Percentiles rank a stretch among this genome's conserved stretches.
Evolutionary conservation across 2,113 vertebrate species (phyloP).

Genomic region (Oncorhynchus nerka): DNA sequence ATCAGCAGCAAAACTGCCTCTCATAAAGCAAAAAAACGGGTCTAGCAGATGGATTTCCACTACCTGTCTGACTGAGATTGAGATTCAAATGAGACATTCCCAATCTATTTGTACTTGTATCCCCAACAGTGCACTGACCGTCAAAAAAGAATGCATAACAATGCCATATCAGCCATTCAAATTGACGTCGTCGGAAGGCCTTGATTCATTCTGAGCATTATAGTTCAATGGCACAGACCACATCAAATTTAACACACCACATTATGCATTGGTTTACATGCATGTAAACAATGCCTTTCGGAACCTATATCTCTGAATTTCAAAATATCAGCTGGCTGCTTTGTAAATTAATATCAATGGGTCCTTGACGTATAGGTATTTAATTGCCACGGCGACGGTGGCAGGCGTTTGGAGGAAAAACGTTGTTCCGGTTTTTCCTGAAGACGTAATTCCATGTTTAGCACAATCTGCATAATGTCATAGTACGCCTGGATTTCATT

Average conservation of each 20-base stretch:
- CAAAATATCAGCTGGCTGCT: neutral
- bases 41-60: slow-evolving; percentile 46
- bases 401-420: slow-evolving; percentile 1
- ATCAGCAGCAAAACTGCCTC: slow-evolving; percentile 34
- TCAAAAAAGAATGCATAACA: too few relatives aligned
- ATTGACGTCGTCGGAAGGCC: too few relatives aligned
- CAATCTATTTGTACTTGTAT: too few relatives aligned
- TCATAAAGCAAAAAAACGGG: slow-evolving; percentile 18
- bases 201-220: too few relatives aligned
- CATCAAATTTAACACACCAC: neutral
- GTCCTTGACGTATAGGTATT: slow-evolving; percentile 23
- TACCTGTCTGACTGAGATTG: slow-evolving; percentile 6
- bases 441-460: slow-evolving; percentile 54
- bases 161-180: too few relatives aligned
- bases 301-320: neutral
- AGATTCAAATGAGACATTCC: slow-evolving; percentile 30
- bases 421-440: slow-evolving; percentile 21
- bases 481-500: slow-evolving; percentile 44
- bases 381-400: neutral
- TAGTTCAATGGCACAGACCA: too few relatives aligned
- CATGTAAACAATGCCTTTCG: neutral
- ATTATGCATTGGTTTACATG: neutral
- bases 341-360: neutral
- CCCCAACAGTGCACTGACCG: too few relatives aligned
- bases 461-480: slow-evolving; percentile 48